Percentiles rank a stretch among this genome's conserved stretches.
Evolutionary conservation across 2,888 invertebrate species (phyloP).

Genomic region (Drosophila peninsularis): DNA sequence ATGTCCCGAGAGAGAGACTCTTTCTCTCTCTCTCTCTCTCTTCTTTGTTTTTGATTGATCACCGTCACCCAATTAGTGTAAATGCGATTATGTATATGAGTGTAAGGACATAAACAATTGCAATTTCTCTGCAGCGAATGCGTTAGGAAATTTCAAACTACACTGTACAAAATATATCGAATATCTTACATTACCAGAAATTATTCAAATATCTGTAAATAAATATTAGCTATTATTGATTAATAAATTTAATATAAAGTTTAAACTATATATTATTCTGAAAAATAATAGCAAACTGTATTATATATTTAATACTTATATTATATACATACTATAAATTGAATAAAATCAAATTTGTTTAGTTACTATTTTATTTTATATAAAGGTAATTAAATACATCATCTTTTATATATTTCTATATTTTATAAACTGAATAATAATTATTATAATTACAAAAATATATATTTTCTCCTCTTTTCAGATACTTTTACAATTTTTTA

Average conservation of each 20-base stretch:
- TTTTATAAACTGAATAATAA: too few relatives aligned
- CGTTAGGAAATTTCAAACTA: conserved; percentile 3
- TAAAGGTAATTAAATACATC: too few relatives aligned
- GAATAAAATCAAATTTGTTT: too few relatives aligned
- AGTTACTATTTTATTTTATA: too few relatives aligned
- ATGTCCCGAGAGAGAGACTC: conserved; percentile 31
- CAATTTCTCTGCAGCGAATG: conserved; percentile 36
- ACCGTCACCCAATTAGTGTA: conserved; percentile 80
- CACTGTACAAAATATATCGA: conserved; percentile 40
- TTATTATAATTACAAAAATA: too few relatives aligned
- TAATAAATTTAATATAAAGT: not conserved
- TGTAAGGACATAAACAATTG: conserved; percentile 62
- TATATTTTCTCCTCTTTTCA: too few relatives aligned
- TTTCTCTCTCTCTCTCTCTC: conserved; percentile 2
- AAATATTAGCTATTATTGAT: not conserved
- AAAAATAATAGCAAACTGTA: not conserved
- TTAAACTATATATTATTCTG: not conserved
- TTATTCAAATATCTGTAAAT: too few relatives aligned
- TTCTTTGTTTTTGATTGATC: conserved; percentile 71
- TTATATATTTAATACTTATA: not conserved
- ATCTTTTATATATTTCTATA: too few relatives aligned
- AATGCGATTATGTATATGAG: conserved; percentile 77
- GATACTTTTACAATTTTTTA: too few relatives aligned
- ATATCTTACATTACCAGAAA: too few relatives aligned
- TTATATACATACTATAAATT: too few relatives aligned